These are phyloP conservation scores for Miltochrista miniata DNA, from an alignment of 2,888 invertebrate genomes.

Conservation along the genomic window DNA sequence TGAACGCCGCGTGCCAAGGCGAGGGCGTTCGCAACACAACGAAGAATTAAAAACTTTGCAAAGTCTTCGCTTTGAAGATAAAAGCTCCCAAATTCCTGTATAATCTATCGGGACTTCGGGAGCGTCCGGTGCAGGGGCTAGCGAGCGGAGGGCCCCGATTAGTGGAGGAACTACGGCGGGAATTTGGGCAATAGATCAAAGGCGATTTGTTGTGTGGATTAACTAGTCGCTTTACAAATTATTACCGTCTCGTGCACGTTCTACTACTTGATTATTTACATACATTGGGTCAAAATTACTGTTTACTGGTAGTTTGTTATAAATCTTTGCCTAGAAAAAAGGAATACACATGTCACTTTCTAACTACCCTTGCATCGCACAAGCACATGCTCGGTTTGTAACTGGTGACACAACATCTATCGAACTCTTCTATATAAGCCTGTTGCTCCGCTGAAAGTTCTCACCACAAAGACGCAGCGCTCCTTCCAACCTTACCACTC, in stretches of 20 bases:
- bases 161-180: conserved; percentile 22
- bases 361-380: background rate
- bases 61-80: conserved; percentile 50
- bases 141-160: background rate
- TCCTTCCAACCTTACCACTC: background rate
- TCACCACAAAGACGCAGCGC: too few species aligned
- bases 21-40: conserved; percentile 5
- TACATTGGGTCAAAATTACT: too few species aligned
- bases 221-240: conserved; percentile 57
- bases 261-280: too few species aligned
- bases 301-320: too few species aligned
- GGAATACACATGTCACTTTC: background rate
- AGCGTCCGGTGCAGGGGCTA: conserved; percentile 2
- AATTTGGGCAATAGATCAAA: conserved; percentile 63
- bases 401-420: background rate
- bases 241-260: conserved; percentile 34
- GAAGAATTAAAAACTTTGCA: conserved; percentile 29
- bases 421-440: too few species aligned
- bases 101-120: conserved; percentile 40
- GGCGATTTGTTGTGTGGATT: conserved; percentile 67
- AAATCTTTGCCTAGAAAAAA: too few species aligned
- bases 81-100: conserved; percentile 45
- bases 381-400: background rate
- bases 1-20: conserved; percentile 2
- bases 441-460: background rate